Evolutionary conservation across 2,113 vertebrate species (phyloP).

Genomic region (Rhodinocichla rosea): DNA sequence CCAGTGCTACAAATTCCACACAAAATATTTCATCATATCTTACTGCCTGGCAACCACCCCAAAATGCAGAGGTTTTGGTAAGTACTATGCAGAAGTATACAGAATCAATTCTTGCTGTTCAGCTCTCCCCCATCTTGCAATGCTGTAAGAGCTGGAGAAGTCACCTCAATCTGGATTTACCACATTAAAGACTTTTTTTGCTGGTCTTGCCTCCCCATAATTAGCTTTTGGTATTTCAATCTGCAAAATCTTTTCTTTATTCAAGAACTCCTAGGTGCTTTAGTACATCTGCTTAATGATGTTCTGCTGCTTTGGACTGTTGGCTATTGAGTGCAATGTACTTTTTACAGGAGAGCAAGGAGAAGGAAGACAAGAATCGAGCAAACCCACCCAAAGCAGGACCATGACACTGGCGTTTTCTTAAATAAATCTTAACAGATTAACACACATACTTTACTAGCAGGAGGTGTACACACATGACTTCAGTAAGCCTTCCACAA

Average conservation of each 20-base stretch:
- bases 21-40: background rate
- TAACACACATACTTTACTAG: background rate
- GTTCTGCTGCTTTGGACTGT: background rate
- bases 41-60: background rate
- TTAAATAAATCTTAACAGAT: background rate
- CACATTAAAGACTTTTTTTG: background rate
- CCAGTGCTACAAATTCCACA: background rate
- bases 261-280: background rate
- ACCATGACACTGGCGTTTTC: background rate
- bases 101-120: background rate
- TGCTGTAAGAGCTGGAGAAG: background rate
- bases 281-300: background rate
- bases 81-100: background rate
- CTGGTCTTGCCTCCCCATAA: background rate
- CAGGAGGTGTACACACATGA: background rate
- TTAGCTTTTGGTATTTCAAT: background rate
- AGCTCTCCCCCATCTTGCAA: background rate
- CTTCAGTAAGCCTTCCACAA: background rate
- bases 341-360: background rate
- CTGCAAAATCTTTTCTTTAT: background rate
- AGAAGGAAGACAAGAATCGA: background rate
- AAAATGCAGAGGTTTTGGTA: background rate
- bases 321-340: background rate
- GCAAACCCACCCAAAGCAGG: background rate
- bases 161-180: background rate